Conservation (phyloP, 2,113 vertebrate species). For the Melospiza georgiana region DNA sequence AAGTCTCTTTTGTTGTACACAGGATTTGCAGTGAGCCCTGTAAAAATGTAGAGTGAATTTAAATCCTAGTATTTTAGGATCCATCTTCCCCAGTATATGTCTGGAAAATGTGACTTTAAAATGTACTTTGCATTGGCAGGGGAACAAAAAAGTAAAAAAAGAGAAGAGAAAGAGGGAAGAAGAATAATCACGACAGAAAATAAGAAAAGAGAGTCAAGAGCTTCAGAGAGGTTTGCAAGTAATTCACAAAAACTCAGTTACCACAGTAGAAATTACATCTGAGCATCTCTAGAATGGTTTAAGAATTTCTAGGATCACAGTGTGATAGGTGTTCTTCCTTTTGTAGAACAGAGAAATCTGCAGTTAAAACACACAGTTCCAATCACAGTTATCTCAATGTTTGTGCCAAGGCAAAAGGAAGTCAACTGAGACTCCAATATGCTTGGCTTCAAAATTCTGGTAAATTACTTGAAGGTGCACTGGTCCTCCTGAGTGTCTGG, state of each 20-base stretch:
- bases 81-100: not conserved
- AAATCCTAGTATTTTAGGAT: not conserved
- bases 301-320: not conserved
- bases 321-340: not conserved
- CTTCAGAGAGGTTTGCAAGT: not conserved
- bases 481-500: not conserved
- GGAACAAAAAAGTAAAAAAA: no score
- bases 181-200: not conserved
- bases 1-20: not conserved
- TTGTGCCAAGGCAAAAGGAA: not conserved
- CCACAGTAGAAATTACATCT: not conserved
- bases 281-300: not conserved
- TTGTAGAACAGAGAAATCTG: not conserved
- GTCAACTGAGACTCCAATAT: not conserved
- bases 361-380: not conserved
- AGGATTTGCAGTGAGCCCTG: not conserved
- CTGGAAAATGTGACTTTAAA: not conserved
- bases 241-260: not conserved
- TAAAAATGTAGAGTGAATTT: not conserved
- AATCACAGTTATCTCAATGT: not conserved
- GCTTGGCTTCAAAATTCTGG: not conserved
- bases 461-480: not conserved
- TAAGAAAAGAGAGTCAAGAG: not conserved
- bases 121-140: not conserved
- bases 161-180: not conserved